These are phyloP conservation scores for Camponotus vicinus DNA, from an alignment of 1,140 invertebrate genomes.

Conservation along the genomic window DNA sequence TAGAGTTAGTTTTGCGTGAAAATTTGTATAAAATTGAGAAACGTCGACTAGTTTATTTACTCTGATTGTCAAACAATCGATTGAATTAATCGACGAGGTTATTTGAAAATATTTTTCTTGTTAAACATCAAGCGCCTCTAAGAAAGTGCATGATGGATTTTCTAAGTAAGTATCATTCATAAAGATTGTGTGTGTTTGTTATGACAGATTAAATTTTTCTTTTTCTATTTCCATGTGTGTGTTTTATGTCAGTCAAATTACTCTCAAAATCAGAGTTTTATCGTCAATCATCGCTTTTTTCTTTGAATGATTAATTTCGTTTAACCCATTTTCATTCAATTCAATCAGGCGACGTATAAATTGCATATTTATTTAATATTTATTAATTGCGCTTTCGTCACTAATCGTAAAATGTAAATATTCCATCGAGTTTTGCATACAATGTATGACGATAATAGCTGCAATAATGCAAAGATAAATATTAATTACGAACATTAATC, in stretches of 20 bases:
- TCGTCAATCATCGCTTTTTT: no score
- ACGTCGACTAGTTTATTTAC: not conserved
- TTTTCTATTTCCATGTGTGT: constrained; percentile 9
- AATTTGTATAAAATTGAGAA: not conserved
- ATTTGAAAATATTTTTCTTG: not conserved
- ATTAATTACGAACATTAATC: constrained; percentile 39
- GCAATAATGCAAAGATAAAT: constrained; percentile 4
- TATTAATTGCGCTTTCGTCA: constrained; percentile 35
- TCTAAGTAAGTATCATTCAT: constrained; percentile 6
- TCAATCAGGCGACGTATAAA: constrained; percentile 45
- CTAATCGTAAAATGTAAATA: not conserved
- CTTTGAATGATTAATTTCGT: not conserved
- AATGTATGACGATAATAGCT: constrained; percentile 15
- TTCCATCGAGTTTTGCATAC: constrained; percentile 58
- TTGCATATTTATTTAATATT: constrained; percentile 34
- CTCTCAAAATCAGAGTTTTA: no score
- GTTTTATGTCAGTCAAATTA: no score
- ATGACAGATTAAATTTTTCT: not conserved
- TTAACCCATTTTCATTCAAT: constrained; percentile 1
- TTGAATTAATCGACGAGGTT: constrained; percentile 22
- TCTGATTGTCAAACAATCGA: not conserved
- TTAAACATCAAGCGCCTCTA: not conserved
- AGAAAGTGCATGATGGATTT: constrained; percentile 1
- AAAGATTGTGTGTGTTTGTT: not conserved
- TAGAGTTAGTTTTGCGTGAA: constrained; percentile 2